Conservation (phyloP, 2,888 invertebrate genomes). For the Agonum fuliginosum region DNA sequence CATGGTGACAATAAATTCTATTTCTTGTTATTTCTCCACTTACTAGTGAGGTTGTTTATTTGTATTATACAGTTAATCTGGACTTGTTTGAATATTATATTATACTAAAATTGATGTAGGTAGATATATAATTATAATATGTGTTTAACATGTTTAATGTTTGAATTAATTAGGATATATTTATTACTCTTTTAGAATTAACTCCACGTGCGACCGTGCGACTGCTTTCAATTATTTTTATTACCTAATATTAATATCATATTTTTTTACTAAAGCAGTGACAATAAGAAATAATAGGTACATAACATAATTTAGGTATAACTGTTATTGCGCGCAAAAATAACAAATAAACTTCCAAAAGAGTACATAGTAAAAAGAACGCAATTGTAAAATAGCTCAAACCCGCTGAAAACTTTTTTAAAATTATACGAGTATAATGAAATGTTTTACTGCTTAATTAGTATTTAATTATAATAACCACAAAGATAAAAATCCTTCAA, state of each 20-base stretch:
- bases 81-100: neutral
- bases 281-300: too few species aligned
- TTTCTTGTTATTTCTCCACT: conserved; percentile 11
- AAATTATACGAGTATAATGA: too few species aligned
- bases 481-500: too few species aligned
- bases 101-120: neutral
- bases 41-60: neutral
- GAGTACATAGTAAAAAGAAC: too few species aligned
- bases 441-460: too few species aligned
- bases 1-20: neutral
- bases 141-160: conserved; percentile 4
- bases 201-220: neutral
- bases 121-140: neutral
- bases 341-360: too few species aligned
- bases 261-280: too few species aligned
- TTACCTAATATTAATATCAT: neutral
- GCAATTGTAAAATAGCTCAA: too few species aligned
- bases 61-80: neutral
- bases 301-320: too few species aligned
- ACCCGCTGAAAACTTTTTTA: too few species aligned
- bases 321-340: too few species aligned
- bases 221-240: neutral
- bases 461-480: too few species aligned
- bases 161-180: neutral
- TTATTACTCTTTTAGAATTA: neutral